phyloP scores from a whole-genome alignment of 2,797 vertebrate genomes.

The Sorex maritimensis region DNA sequence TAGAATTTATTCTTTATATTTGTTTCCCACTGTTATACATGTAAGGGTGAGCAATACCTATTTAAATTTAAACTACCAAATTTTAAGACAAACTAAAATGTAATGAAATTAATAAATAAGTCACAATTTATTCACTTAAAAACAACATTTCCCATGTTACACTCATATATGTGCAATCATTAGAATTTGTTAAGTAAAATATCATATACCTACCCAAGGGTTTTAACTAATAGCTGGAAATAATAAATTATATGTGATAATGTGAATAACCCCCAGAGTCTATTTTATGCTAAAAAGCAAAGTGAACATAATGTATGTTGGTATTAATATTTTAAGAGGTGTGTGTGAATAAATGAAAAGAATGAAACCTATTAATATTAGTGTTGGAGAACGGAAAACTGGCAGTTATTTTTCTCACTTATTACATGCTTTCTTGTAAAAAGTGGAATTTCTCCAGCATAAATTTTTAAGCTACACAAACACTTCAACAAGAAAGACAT shows the following conservation, averaged over 20 bases:
- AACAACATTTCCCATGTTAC: no score
- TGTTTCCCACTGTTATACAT: neutral
- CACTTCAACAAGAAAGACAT: no score
- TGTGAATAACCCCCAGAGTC: neutral
- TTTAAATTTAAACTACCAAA: neutral
- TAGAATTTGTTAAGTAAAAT: neutral
- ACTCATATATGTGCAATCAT: no score
- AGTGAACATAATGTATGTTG: neutral
- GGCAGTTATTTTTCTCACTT: neutral
- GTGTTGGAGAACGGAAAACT: neutral
- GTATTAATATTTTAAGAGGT: neutral
- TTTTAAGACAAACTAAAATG: neutral
- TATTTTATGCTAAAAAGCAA: slow-evolving; percentile 5
- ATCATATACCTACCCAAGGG: neutral
- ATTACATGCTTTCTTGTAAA: neutral
- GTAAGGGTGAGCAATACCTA: neutral
- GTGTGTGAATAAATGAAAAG: neutral
- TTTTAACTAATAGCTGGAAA: slow-evolving; percentile 12
- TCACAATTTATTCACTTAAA: no score
- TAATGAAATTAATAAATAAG: neutral
- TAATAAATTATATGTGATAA: neutral
- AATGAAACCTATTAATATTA: neutral
- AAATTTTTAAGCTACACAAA: no score
- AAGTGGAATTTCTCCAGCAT: no score
- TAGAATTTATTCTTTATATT: neutral